Percentiles rank a stretch among this genome's conserved stretches.
Evolutionary conservation across 2,797 vertebrate genomes (phyloP).

Genomic region (Manis pentadactyla): DNA sequence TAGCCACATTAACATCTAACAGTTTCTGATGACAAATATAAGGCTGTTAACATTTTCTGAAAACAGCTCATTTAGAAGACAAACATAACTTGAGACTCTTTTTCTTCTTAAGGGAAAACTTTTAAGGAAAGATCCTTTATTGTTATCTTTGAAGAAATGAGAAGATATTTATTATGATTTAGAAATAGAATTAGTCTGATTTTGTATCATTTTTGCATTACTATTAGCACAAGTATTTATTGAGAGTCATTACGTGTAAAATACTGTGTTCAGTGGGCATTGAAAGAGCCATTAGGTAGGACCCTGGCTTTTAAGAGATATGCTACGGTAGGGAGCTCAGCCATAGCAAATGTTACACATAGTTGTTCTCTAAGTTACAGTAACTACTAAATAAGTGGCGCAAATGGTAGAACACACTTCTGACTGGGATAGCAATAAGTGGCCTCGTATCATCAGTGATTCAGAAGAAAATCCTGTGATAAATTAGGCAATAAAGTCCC

Average conservation of each 20-base stretch:
- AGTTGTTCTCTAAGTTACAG: not conserved
- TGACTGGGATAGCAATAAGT: not conserved
- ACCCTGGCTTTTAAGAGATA: not conserved
- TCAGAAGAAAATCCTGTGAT: not conserved
- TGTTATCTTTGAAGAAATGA: not conserved
- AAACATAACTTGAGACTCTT: not conserved
- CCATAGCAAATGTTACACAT: not conserved
- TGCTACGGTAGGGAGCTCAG: not conserved
- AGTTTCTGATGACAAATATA: not conserved
- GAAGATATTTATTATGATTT: not conserved
- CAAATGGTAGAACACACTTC: not conserved
- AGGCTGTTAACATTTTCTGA: not conserved
- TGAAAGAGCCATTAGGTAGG: not conserved
- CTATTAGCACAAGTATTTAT: not conserved
- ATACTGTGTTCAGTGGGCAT: not conserved
- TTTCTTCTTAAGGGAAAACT: conserved; percentile 13
- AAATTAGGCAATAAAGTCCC: not conserved
- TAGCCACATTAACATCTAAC: not conserved
- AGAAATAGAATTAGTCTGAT: not conserved
- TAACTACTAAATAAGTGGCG: not conserved
- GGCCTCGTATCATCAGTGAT: not conserved
- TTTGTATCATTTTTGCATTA: not conserved
- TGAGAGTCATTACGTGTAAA: not conserved
- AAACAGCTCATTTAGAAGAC: not conserved
- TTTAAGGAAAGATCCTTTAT: not conserved